Base-by-base conservation (phyloP, 2,888 invertebrate species). In the Rhimphoctona megacephalus region DNA sequence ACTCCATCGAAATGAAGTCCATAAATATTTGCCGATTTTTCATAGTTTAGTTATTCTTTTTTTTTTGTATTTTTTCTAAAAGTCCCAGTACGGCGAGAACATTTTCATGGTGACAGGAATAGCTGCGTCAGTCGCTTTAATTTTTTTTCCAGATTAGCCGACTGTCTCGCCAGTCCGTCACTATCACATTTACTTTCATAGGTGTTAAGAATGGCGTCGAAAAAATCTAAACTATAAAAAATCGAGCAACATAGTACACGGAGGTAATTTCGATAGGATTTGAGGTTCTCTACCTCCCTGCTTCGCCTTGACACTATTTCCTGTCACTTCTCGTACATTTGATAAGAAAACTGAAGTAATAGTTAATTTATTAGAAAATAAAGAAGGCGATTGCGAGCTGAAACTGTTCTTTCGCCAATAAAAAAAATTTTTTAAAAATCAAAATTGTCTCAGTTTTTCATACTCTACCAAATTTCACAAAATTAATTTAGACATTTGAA, bases 291-390 rank as follows among this genome's bases (percentile, higher is more conserved):
- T 19, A n/a, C 19, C 19, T 49, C 19, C 19, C 0, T n/a, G 49
- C 49, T 49, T 49, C 49, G 49, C 0, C 57, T 61, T 30, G 17
- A 30, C 30, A 30, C 17, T 61, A 17, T 61, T 61, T 61, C 2
- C 30, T 7, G 30, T 3, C 17, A 30, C 61, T 14, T 61, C 6
- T 30, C 17, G 61, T 30, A 87, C 77, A 89, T 88, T 90, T 88
- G 89, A 87, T 89, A 87, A 88, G 87, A 81, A 80, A 72, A 90
- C 89, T 86, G 88, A 90, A 91, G 92, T 90, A 91, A 91, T 90
- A 91, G 85, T 92, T 92, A 61, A 93, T 93, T 93, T 93, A 92
- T 92, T 93, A 92, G 91, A 89, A 90, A 92, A 92, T 91, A 90
- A 92, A 90, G 89, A 88, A 90, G 89, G 61, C 5, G 61, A 61